Percentiles rank a stretch among this genome's conserved stretches.
Evolutionary conservation across 2,797 vertebrate species (phyloP).

Genomic region (Protosalanx chinensis): DNA sequence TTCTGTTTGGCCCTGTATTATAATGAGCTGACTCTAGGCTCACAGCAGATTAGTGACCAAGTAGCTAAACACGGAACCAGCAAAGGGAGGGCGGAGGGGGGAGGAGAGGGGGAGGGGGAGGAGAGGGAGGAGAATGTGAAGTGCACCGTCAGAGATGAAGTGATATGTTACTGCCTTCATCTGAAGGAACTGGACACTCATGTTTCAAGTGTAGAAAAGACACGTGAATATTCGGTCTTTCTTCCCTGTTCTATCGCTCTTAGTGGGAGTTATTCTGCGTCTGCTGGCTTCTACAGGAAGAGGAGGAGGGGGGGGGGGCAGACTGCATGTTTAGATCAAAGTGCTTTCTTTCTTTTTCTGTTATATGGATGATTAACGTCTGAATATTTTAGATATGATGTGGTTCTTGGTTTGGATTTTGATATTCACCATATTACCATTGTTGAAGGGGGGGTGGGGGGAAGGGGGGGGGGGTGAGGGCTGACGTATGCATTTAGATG

Average conservation of each 20-base stretch:
- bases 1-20: neutral
- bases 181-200: slow-evolving; percentile 25
- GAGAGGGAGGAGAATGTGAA: slow-evolving; percentile 24
- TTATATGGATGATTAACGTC: slow-evolving; percentile 61
- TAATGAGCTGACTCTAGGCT: neutral
- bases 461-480: neutral
- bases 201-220: slow-evolving; percentile 54
- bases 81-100: slow-evolving; percentile 11
- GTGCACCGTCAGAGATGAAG: slow-evolving; percentile 3
- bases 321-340: slow-evolving; percentile 77
- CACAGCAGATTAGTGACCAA: neutral
- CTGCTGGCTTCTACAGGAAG: slow-evolving; percentile 71
- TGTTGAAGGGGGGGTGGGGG: slow-evolving; percentile 2
- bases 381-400: slow-evolving; percentile 67
- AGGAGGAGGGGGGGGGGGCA: slow-evolving; percentile 58
- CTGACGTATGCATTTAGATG: slow-evolving; percentile 43
- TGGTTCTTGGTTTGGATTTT: slow-evolving; percentile 54
- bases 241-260: slow-evolving; percentile 60
- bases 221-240: slow-evolving; percentile 45
- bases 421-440: slow-evolving; percentile 42
- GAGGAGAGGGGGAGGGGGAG: neutral
- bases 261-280: slow-evolving; percentile 55
- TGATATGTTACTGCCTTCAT: neutral
- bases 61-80: slow-evolving; percentile 13
- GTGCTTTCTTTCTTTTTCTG: slow-evolving; percentile 40